phyloP scores from a whole-genome alignment of 2,797 vertebrate genomes.

The Platalea minor region DNA sequence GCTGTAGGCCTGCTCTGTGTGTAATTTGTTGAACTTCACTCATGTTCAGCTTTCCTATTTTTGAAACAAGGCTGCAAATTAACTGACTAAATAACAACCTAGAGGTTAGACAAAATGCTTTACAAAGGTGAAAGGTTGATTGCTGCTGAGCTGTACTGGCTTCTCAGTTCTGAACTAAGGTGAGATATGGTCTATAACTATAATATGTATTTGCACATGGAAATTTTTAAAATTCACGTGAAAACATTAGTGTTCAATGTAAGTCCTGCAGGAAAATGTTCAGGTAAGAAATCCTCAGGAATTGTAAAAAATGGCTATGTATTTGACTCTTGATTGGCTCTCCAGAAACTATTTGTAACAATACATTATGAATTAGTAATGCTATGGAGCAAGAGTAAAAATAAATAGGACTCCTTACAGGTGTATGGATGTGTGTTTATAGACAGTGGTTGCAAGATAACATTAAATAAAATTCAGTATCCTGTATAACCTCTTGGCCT shows the following conservation, averaged over 20 bases:
- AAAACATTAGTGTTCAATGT: not conserved
- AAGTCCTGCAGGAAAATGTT: not conserved
- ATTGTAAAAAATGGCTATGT: not conserved
- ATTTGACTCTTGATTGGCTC: not conserved
- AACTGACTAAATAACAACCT: not conserved
- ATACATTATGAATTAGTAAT: not conserved
- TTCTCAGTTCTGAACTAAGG: not conserved
- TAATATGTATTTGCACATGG: not conserved
- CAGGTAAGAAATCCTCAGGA: not conserved
- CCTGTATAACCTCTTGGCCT: not conserved
- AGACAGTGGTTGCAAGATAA: not conserved
- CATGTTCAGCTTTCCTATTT: not conserved
- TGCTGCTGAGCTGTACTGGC: not conserved
- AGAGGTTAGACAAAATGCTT: not conserved
- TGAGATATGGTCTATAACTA: not conserved
- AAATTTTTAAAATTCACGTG: not conserved
- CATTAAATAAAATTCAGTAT: not conserved
- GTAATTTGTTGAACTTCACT: not conserved
- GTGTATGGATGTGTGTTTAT: fast-evolving
- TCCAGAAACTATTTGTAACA: not conserved
- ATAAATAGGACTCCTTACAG: not conserved
- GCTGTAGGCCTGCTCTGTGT: not conserved
- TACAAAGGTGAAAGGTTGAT: not conserved
- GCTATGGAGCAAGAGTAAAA: not conserved
- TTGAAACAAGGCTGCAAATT: not conserved